phyloP scores from a whole-genome alignment of 1,140 invertebrate genomes.

The Habropoda laboriosa region DNA sequence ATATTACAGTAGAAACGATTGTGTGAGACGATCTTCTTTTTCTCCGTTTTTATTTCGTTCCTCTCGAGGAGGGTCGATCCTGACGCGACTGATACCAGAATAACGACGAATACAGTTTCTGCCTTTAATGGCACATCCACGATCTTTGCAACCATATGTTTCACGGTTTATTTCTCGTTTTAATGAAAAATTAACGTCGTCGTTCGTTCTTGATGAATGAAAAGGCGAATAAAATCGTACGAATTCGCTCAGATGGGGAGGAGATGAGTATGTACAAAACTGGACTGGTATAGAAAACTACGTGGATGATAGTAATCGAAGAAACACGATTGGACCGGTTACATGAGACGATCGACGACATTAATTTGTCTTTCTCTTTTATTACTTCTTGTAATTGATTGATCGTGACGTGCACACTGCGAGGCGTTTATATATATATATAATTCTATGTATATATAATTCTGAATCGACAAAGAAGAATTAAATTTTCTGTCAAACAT shows the following conservation, averaged over 20 bases:
- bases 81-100: slow-evolving; percentile 16
- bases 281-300: not conserved
- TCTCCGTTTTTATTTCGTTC: not conserved
- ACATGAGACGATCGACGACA: slow-evolving; percentile 15
- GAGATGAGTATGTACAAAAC: slow-evolving; percentile 26
- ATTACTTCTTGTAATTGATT: not conserved
- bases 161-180: not conserved
- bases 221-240: not conserved
- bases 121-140: not conserved
- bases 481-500: slow-evolving; percentile 64
- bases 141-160: not conserved
- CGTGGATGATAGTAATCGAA: not conserved
- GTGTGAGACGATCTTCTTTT: slow-evolving; percentile 11
- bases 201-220: slow-evolving; percentile 3
- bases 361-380: not conserved
- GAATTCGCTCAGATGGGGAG: too few relatives aligned
- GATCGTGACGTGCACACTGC: slow-evolving; percentile 4
- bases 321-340: slow-evolving; percentile 7
- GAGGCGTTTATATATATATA: not conserved
- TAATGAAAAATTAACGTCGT: too few relatives aligned
- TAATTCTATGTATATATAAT: slow-evolving; percentile 23
- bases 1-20: slow-evolving; percentile 23
- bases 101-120: slow-evolving; percentile 28
- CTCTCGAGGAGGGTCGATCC: slow-evolving; percentile 26
- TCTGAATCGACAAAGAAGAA: slow-evolving; percentile 19